These are phyloP conservation scores for Sympetrum striolatum DNA, from an alignment of 2,888 invertebrate genomes.

Conservation along the genomic window DNA sequence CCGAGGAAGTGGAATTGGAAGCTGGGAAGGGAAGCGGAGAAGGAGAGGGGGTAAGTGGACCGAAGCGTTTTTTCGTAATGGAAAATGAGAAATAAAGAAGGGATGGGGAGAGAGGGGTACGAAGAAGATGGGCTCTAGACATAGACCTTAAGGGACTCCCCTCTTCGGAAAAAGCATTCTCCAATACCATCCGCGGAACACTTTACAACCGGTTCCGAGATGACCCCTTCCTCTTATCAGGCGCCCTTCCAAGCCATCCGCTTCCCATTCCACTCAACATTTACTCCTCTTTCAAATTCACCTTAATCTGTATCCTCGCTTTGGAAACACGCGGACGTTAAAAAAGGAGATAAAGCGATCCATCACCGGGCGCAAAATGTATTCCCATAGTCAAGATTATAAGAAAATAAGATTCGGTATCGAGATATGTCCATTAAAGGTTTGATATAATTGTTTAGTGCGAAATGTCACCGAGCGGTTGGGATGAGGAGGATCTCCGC, in stretches of 20 bases:
- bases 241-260: background rate
- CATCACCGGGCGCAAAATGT: background rate
- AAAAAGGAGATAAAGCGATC: background rate
- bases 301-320: background rate
- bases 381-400: background rate
- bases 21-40: background rate
- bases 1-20: background rate
- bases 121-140: constrained; percentile 1
- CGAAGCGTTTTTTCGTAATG: background rate
- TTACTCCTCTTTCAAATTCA: background rate
- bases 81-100: background rate
- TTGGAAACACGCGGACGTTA: background rate
- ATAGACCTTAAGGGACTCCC: constrained; percentile 15
- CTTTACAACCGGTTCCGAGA: constrained; percentile 38
- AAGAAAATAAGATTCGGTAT: background rate
- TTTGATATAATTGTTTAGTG: background rate
- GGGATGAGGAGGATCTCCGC: background rate
- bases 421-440: background rate
- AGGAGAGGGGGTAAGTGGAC: background rate
- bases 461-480: background rate
- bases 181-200: constrained; percentile 36
- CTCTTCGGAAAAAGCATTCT: constrained; percentile 30
- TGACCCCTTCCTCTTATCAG: constrained; percentile 40
- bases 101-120: background rate
- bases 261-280: background rate